Percentiles rank a stretch among this genome's conserved stretches.
Conservation (phyloP, 2,113 vertebrate genomes). For the Mormyrus iriodes region DNA sequence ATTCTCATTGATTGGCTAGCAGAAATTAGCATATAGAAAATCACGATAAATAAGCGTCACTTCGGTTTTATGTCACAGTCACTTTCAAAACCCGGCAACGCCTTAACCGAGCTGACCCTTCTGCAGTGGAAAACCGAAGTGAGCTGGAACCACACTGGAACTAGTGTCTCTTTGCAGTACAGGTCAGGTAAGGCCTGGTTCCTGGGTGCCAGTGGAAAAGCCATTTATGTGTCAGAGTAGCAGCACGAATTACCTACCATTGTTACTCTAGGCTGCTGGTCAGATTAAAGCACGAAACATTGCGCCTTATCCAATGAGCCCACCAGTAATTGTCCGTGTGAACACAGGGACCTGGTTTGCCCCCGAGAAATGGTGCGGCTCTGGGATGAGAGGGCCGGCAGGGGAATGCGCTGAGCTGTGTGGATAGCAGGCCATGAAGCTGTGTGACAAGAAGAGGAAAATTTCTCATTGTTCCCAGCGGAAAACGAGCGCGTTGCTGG, state of each 20-base stretch:
- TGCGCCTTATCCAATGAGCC: not conserved
- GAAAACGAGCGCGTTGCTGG: not conserved
- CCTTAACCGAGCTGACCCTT: too few relatives aligned
- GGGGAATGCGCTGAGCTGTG: constrained; percentile 39
- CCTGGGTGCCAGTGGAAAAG: too few relatives aligned
- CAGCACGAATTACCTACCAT: not conserved
- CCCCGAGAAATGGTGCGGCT: constrained; percentile 37
- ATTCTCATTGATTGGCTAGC: not conserved
- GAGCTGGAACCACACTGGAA: too few relatives aligned
- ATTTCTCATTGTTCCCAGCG: constrained; percentile 36
- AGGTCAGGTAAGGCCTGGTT: too few relatives aligned
- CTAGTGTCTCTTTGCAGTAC: too few relatives aligned
- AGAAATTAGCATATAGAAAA: not conserved
- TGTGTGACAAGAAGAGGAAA: constrained; percentile 40
- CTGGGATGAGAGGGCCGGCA: constrained; percentile 36
- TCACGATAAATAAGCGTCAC: not conserved
- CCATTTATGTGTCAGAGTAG: not conserved
- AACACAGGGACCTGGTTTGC: constrained; percentile 37
- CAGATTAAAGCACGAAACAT: not conserved
- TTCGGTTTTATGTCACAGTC: not conserved
- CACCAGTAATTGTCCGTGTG: not conserved
- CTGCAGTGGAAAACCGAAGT: too few relatives aligned
- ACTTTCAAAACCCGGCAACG: too few relatives aligned
- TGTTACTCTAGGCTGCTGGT: not conserved
- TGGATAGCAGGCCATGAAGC: constrained; percentile 25